Evolutionary conservation across 2,113 vertebrate species (phyloP).

Genomic region (Phyllostomus hastatus): DNA sequence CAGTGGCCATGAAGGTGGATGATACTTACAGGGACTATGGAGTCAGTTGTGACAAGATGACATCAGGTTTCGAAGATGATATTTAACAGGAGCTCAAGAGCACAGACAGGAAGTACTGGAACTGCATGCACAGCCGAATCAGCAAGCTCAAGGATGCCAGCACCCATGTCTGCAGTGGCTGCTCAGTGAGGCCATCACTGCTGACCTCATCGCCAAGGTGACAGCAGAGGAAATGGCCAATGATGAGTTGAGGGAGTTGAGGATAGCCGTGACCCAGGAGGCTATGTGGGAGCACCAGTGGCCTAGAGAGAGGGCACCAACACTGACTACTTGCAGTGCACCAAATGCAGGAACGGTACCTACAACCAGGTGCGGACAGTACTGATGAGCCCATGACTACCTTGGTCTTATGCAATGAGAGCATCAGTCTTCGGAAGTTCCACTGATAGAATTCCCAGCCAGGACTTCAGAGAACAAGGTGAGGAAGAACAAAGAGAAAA

Average conservation of each 20-base stretch:
- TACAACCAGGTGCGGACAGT: slow-evolving; percentile 96
- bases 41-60: background rate
- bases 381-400: slow-evolving; percentile 98
- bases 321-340: slow-evolving; percentile 94
- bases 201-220: background rate
- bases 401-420: slow-evolving; percentile 96
- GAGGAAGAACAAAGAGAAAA: background rate
- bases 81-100: background rate
- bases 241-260: slow-evolving; percentile 92
- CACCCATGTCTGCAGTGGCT: background rate
- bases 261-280: slow-evolving; percentile 93
- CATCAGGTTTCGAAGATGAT: background rate
- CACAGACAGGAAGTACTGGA: background rate
- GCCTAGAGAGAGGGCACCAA: slow-evolving; percentile 94
- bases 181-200: background rate
- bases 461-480: accelerated
- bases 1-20: slow-evolving; percentile 88
- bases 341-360: slow-evolving; percentile 95
- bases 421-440: slow-evolving; percentile 97
- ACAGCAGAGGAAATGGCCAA: slow-evolving; percentile 94
- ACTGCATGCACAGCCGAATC: background rate
- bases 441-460: slow-evolving; percentile 72
- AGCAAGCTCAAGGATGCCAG: background rate
- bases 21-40: background rate
- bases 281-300: slow-evolving; percentile 98